Base-by-base conservation (phyloP, 2,113 vertebrate species). In the Dasyurus viverrinus region DNA sequence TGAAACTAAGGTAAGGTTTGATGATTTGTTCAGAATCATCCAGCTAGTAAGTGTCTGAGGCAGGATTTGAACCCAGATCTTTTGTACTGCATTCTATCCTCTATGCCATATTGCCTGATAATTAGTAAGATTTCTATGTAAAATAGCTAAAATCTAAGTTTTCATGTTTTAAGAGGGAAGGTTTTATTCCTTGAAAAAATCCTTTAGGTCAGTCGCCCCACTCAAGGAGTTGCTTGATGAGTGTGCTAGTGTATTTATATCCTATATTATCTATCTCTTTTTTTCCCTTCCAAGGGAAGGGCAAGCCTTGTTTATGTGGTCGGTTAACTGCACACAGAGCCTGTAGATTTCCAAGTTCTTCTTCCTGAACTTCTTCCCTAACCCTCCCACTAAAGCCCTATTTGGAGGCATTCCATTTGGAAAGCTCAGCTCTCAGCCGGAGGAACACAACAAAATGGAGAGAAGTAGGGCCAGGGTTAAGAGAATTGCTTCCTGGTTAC, bases 401-500 rank as follows among this genome's bases (percentile, higher is more conserved):
- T 84, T n/a, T 84, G 68, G n/a, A 84, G 68, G n/a, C 23, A 7
- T 42, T 84, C n/a, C 68, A 84, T 84, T 42, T 84, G 68, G 68
- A 84, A 84, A 42, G n/a, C 16, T n/a, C 23, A 42, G 19, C 19
- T 84, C 68, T 84, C 68, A 84, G 68, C 16, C 19, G 0, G 68
- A 84, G 42, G n/a, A 84, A 42, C 68, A 84, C n/a, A 84, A 22
- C 19, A 42, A 84, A 84, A 42, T 84, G n/a, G 68, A 42, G n/a
- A 84, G n/a, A 84, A 84, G 30, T n/a, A n/a, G 36, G 16, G 16
- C 42, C 7, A 7, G 6, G 68, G 36, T 84, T 90, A 68, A 93
- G 53, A 93, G 47, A 93, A 57, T 93, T 94, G 50, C 24, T 53
- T 98, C 95, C 92, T 92, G 90, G 92, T 94, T 91, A 91, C 22